A percentile compares a stretch with the other conserved stretches of the same genome.
Conservation (phyloP, 37 sponge, comb jelly and placozoan genomes). For the Agelas oroides region DNA sequence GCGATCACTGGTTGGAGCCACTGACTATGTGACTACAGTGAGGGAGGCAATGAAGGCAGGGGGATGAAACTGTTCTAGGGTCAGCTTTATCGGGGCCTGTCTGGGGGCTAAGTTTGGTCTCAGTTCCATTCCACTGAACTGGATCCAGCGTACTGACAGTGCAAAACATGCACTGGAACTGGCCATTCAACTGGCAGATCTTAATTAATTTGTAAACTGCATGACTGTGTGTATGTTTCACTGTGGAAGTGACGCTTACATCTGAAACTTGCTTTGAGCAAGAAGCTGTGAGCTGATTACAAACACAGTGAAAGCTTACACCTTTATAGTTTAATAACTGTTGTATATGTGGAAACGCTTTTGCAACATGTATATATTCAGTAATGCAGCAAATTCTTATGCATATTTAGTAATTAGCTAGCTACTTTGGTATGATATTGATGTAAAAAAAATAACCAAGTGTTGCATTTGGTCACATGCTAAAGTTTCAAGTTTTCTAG, state of each 20-base stretch:
- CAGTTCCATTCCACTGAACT: conserved; percentile 63
- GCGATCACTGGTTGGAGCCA: conserved; percentile 33
- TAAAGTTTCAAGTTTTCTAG: neutral
- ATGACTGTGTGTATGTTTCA: no score
- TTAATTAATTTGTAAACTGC: neutral
- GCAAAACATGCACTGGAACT: conserved; percentile 48
- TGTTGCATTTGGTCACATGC: no score
- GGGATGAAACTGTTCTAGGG: conserved; percentile 70
- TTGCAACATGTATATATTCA: no score
- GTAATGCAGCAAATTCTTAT: no score
- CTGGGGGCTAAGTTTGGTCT: conserved; percentile 80
- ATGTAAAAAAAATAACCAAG: no score
- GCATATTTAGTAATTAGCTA: no score
- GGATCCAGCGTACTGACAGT: conserved; percentile 59
- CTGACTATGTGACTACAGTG: conserved; percentile 40
- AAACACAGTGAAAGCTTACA: neutral
- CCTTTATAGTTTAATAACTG: no score
- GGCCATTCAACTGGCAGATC: conserved; percentile 39
- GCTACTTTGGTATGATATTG: no score
- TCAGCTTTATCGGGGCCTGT: conserved; percentile 71
- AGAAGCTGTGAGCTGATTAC: neutral
- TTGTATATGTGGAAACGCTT: no score
- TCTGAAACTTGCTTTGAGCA: neutral
- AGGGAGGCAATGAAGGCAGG: conserved; percentile 54
- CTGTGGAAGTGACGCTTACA: neutral